These are phyloP conservation scores for Colostygia pectinataria DNA, from an alignment of 2,888 invertebrate genomes.

Conservation along the genomic window DNA sequence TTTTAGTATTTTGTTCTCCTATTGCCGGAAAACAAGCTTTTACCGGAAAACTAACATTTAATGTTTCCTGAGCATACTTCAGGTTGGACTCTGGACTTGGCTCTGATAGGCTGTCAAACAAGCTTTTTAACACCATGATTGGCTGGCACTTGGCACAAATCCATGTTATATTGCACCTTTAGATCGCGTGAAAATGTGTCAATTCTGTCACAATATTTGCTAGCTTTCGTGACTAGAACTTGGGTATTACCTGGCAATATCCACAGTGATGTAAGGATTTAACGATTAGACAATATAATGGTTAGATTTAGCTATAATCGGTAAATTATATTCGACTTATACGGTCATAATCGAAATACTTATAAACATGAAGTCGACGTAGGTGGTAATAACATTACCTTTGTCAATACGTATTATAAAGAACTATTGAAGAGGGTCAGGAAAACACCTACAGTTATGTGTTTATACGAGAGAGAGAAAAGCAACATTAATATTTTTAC, in stretches of 20 bases:
- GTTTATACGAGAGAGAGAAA: no score
- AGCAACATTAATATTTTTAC: no score
- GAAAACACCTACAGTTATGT: no score
- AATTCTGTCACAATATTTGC: conserved; percentile 42
- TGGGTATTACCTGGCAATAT: conserved; percentile 38
- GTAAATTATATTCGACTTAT: conserved; percentile 63
- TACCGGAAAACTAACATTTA: neutral
- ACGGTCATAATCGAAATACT: conserved; percentile 57
- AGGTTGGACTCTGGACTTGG: neutral
- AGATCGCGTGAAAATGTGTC: conserved; percentile 43
- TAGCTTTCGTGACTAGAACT: conserved; percentile 48
- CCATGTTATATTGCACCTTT: conserved; percentile 27
- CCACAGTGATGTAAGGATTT: conserved; percentile 49
- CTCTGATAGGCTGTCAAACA: conserved; percentile 13
- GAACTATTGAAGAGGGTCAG: no score
- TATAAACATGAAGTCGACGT: conserved; percentile 37
- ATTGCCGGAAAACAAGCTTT: no score
- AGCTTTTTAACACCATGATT: conserved; percentile 14
- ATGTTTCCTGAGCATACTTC: neutral
- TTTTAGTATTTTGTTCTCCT: no score
- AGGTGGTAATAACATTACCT: conserved; percentile 50
- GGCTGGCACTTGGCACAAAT: conserved; percentile 22
- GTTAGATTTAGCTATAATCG: conserved; percentile 37
- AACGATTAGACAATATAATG: conserved; percentile 51
- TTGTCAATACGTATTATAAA: conserved; percentile 40